phyloP scores from a whole-genome alignment of 2,888 invertebrate genomes.

The Tubulanus polymorphus region DNA sequence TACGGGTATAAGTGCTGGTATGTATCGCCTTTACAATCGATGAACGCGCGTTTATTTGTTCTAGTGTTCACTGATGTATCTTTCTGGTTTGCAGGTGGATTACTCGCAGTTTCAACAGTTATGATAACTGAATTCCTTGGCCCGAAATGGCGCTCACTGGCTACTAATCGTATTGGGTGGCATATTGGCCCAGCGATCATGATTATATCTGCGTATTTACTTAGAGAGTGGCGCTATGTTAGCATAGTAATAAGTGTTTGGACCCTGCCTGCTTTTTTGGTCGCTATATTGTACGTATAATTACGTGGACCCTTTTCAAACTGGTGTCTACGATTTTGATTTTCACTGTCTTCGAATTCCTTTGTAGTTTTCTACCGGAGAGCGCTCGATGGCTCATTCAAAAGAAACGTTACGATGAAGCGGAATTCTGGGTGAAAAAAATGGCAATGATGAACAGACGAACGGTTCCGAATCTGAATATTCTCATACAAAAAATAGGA shows the following conservation, averaged over 20 bases:
- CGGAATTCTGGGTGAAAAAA: not conserved
- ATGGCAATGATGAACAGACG: not conserved
- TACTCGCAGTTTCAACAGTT: not conserved
- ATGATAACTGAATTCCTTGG: not conserved
- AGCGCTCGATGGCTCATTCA: constrained; percentile 1
- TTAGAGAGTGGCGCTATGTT: not conserved
- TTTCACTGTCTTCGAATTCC: no score
- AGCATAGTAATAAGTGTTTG: not conserved
- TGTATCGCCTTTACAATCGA: no score
- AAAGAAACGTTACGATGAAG: not conserved
- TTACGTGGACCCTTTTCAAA: not conserved
- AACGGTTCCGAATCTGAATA: not conserved
- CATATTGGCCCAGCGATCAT: not conserved
- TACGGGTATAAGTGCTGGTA: no score
- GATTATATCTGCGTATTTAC: not conserved
- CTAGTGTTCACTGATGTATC: no score
- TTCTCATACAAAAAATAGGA: not conserved
- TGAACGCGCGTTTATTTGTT: no score
- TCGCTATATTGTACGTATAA: not conserved
- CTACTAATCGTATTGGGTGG: not conserved
- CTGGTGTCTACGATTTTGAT: no score
- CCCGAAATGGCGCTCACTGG: not conserved
- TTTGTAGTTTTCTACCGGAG: not conserved
- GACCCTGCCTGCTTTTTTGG: not conserved
- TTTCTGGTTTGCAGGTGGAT: not conserved